Percentiles rank a stretch among this genome's conserved stretches.
These are phyloP conservation scores for Ornithorhynchus anatinus DNA, from an alignment of 2,113 vertebrate genomes.

Conservation along the genomic window DNA sequence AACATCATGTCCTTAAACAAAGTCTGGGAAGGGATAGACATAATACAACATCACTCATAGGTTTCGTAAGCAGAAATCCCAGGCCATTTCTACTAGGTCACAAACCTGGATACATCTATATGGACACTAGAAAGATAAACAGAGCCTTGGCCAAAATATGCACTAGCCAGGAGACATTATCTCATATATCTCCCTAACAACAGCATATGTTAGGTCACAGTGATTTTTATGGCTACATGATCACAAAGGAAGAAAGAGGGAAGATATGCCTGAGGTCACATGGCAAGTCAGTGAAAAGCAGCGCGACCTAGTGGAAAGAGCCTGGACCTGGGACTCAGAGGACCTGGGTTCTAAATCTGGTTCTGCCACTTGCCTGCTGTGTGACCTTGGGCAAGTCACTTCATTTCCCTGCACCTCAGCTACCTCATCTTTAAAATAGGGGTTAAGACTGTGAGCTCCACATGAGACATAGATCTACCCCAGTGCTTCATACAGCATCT, in stretches of 20 bases:
- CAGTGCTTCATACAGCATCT: no score
- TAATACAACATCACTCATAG: background rate
- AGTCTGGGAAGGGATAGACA: no score
- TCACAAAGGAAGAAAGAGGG: background rate
- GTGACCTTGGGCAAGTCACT: background rate
- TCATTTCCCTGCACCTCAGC: background rate
- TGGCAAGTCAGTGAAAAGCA: background rate
- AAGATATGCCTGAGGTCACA: background rate
- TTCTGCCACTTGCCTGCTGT: background rate
- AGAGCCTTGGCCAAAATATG: no score
- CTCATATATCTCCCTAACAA: background rate
- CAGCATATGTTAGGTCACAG: background rate
- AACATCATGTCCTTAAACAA: background rate
- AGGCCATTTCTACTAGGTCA: background rate
- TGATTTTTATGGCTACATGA: background rate
- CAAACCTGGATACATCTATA: conserved; percentile 4
- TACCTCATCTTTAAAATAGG: conserved; percentile 15
- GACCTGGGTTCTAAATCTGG: no score
- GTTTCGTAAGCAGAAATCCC: background rate
- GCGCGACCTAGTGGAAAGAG: background rate
- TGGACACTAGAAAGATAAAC: background rate
- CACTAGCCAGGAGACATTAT: background rate
- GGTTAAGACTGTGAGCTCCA: no score
- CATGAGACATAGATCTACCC: no score
- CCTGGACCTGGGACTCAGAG: background rate